Evolutionary conservation across 2,888 invertebrate genomes (phyloP), one percentile per base, ranked within the genome.

Genomic region (Drosophila mayaguana): DNA sequence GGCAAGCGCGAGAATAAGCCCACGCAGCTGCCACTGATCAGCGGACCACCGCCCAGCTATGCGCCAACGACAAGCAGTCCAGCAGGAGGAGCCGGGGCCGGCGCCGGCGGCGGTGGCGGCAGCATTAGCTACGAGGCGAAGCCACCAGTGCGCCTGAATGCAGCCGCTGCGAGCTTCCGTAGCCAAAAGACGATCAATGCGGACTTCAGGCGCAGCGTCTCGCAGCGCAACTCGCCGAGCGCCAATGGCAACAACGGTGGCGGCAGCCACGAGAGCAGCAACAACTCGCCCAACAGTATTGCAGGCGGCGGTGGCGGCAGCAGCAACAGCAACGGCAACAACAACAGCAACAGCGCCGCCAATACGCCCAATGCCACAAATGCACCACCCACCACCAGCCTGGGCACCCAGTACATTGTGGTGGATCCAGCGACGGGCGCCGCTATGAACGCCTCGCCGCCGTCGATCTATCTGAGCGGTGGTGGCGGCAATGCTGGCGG

Each of bases 171-270:
- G 46, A 83, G 80, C 38, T 91, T 91, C 70, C 90, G 91, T 8
- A 91, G 91, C 42, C 92, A 92, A 48, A 92, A 92, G 54, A 84
- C 88, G 16, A 88, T 91, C 75, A 84, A 91, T 63, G 91, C 91
- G 64, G 91, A 91, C 68, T 88, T 90, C 38, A 88, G 93, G 3
- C 92, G 92, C 65, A 92, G 90, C 65, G 89, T 88, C 28, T 93
- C 93, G 70, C 93, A 93, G 70, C 91, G 93, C 16, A 93, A 93
- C 65, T 93, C 93, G 63, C 93, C 93, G 20, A 91, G 93, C 77
- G 92, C 93, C 72, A 93, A 92, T 78, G 91, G 82, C 55, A 70
- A 64, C 57, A 72, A 72, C 66, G 67, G 73, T 55, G 75, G 60
- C 61, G 66, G 83, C 76, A 90, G 90, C 73, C 90, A 92, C 65